Evolutionary conservation across 1,140 invertebrate species (phyloP), one percentile per base, ranked within the genome.

Genomic region (Oscheius sp.): DNA sequence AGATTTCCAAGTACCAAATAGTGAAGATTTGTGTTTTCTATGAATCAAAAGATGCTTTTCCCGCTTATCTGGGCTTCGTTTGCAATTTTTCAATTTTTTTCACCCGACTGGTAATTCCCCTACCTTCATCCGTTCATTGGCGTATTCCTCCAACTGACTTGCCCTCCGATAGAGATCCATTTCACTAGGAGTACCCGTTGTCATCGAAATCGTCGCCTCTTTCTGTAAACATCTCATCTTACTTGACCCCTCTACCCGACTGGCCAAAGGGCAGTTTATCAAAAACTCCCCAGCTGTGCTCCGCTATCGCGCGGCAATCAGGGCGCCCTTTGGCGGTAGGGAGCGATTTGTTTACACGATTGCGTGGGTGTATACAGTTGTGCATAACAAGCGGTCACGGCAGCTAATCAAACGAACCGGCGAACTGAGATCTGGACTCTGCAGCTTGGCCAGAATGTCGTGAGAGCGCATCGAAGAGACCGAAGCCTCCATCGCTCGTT

Each of bases 91-190:
- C 42, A 45, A 13, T 13, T 13, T 45, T 45, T n/a, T 45, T 45
- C 13, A 13, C 42, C 42, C 13, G 13, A 13, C 13, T 45, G 13
- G 13, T 29, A 10, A 10, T 4, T 7, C 31, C 23, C 26, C 59
- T n/a, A 36, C 63, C 34, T 38, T 65, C 13, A 65, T 34, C 46
- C 70, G 49, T 28, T 73, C 59, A 35, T 38, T 59, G 15, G 70
- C 70, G 66, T 73, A 73, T 28, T 73, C 70, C 38, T 73, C 70
- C 61, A 73, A 42, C 64, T 73, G 70, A 38, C 70, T 73, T 18
- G 70, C 70, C 35, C 70, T 64, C 29, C 70, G 42, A 34, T 73
- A 73, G 31, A 73, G 26, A 73, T 65, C 70, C 70, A 73, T 73
- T 55, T 73, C 70, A 10, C 49, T 55, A 23, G 49, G 49, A 4